Evolutionary conservation across 23 tunicate species (phyloP).

Genomic region (Oikopleura dioica): DNA sequence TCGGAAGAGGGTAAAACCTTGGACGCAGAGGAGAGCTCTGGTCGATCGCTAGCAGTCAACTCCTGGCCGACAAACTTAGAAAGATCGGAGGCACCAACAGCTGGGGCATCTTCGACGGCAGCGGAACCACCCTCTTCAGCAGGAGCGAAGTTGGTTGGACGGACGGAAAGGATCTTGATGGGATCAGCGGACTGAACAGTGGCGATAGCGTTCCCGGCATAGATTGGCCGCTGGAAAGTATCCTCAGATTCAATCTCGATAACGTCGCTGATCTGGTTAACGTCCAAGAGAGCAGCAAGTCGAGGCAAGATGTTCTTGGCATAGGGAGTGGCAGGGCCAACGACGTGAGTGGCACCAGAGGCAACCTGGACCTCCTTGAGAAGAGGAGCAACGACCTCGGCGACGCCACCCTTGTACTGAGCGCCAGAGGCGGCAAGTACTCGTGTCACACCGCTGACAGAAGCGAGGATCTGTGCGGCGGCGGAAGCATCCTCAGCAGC

Average conservation of each 20-base stretch:
- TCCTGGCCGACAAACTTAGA: constrained; percentile 55
- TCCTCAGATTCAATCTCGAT: constrained; percentile 62
- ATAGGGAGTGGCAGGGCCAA: constrained; percentile 88
- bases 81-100: constrained; percentile 13
- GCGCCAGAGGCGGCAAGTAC: constrained; percentile 48
- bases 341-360: constrained; percentile 31
- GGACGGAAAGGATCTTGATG: constrained; percentile 28
- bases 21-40: constrained; percentile 87
- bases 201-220: constrained; percentile 40
- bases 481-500: background rate
- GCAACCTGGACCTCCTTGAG: constrained; percentile 13
- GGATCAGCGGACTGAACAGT: constrained; percentile 10
- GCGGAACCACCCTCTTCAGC: constrained; percentile 56
- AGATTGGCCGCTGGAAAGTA: constrained; percentile 88
- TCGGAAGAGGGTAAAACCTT: constrained; percentile 12
- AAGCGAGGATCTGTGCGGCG: constrained; percentile 34
- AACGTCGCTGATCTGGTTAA: constrained; percentile 68
- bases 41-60: constrained; percentile 80
- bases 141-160: constrained; percentile 83
- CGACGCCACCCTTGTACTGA: constrained; percentile 30
- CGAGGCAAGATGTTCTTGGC: constrained; percentile 70
- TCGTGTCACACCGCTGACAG: constrained; percentile 41
- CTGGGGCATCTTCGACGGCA: constrained; percentile 26
- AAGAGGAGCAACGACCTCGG: constrained; percentile 51
- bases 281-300: constrained; percentile 85